Percentiles rank a stretch among this genome's conserved stretches.
Conservation (phyloP, 1,140 invertebrate genomes). For the Drosophila suzukii region DNA sequence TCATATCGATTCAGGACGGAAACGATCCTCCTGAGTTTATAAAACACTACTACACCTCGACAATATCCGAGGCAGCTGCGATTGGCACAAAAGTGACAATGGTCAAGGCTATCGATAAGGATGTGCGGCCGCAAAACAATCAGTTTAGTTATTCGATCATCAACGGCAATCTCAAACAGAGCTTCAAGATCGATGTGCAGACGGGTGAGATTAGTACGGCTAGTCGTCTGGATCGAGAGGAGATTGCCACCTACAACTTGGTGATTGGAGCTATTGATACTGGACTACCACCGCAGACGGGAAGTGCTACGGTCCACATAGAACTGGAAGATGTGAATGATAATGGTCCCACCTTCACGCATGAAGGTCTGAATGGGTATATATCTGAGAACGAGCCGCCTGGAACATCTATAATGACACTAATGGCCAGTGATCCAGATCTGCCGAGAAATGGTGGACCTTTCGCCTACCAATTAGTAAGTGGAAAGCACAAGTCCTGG, state of each 20-base stretch:
- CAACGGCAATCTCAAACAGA: constrained; percentile 91
- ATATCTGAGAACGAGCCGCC: constrained; percentile 95
- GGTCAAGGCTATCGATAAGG: constrained; percentile 95
- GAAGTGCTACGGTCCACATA: constrained; percentile 91
- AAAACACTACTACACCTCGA: constrained; percentile 90
- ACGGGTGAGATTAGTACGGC: constrained; percentile 93
- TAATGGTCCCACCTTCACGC: constrained; percentile 94
- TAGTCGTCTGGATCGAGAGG: constrained; percentile 92
- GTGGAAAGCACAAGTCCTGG: constrained; percentile 90
- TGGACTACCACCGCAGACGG: constrained; percentile 94
- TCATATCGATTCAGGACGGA: constrained; percentile 96
- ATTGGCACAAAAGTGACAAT: constrained; percentile 90
- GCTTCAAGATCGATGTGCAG: constrained; percentile 95
- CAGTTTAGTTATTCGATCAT: constrained; percentile 96
- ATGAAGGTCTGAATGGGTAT: constrained; percentile 89
- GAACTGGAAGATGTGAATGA: constrained; percentile 95
- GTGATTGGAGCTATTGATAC: constrained; percentile 96
- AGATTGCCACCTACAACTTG: constrained; percentile 89
- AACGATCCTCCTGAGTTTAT: constrained; percentile 97
- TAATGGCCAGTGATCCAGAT: constrained; percentile 95
- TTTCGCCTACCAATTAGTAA: constrained; percentile 92
- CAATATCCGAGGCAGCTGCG: constrained; percentile 90
- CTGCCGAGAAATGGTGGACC: constrained; percentile 96
- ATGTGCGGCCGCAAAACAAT: constrained; percentile 95
- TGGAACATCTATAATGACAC: constrained; percentile 92